Percentiles rank a stretch among this genome's conserved stretches.
phyloP scores from a whole-genome alignment of 2,797 vertebrate genomes.

The Phyllotis vaccarum region DNA sequence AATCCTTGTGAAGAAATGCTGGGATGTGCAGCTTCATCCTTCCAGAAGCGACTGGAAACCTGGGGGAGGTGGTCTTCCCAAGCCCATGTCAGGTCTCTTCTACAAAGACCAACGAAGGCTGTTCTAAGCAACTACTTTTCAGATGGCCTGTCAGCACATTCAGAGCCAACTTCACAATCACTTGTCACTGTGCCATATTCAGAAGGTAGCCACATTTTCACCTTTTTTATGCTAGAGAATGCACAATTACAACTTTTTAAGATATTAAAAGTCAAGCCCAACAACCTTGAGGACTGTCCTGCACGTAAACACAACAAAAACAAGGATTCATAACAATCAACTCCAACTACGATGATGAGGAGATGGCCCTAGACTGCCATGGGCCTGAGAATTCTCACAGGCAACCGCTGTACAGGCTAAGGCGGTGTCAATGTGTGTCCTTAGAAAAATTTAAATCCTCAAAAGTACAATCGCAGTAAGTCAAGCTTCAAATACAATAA shows the following conservation, averaged over 20 bases:
- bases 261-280: background rate
- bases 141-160: background rate
- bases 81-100: background rate
- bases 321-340: background rate
- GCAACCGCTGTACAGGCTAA: background rate
- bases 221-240: background rate
- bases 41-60: background rate
- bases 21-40: background rate
- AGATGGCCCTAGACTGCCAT: background rate
- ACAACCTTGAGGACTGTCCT: background rate
- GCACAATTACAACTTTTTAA: background rate
- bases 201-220: background rate
- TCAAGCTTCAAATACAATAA: background rate
- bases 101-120: background rate
- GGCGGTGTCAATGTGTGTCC: background rate
- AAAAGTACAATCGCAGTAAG: background rate
- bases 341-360: background rate
- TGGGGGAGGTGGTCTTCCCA: background rate
- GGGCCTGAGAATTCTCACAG: background rate
- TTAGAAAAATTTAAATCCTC: background rate
- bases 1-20: background rate
- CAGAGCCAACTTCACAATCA: slow-evolving; percentile 1
- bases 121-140: background rate
- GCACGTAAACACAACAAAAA: background rate
- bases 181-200: background rate